A percentile compares a stretch with the other conserved stretches of the same genome.
These are phyloP conservation scores for Patella ulyssiponensis DNA, from an alignment of 2,888 invertebrate species.

Conservation along the genomic window DNA sequence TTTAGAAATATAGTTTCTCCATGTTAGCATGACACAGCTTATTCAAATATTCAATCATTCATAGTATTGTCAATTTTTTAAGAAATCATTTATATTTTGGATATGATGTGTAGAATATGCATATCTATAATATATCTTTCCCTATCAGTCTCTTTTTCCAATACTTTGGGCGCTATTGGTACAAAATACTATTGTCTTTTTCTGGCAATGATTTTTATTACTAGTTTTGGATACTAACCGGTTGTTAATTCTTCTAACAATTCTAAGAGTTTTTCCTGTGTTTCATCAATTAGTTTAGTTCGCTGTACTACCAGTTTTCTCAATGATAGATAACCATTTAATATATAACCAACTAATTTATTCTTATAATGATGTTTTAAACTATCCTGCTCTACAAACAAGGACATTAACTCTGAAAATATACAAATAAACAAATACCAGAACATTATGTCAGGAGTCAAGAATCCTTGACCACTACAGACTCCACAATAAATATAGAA, in stretches of 20 bases:
- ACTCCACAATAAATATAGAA: too few species aligned
- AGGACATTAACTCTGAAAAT: slow-evolving; percentile 82
- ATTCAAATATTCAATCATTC: neutral
- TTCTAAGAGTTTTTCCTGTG: slow-evolving; percentile 93
- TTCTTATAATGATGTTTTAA: slow-evolving; percentile 93
- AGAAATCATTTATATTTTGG: too few species aligned
- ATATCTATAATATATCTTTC: too few species aligned
- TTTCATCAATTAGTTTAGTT: slow-evolving; percentile 94
- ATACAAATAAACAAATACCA: neutral
- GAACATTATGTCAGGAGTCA: too few species aligned
- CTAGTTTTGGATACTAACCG: slow-evolving; percentile 73
- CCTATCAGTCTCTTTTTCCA: too few species aligned
- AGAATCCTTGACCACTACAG: too few species aligned
- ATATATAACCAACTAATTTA: slow-evolving; percentile 87
- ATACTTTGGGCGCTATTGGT: neutral
- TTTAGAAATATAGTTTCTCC: neutral
- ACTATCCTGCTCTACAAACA: slow-evolving; percentile 88
- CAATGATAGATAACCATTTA: slow-evolving; percentile 94
- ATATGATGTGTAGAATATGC: too few species aligned
- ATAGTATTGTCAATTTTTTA: too few species aligned
- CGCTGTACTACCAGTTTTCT: slow-evolving; percentile 92
- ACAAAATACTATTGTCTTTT: neutral
- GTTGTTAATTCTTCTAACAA: slow-evolving; percentile 96
- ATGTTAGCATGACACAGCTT: too few species aligned
- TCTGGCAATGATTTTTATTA: neutral